Percentiles rank a stretch among this genome's conserved stretches.
Evolutionary conservation across 2,888 invertebrate genomes (phyloP).

Genomic region (Eupithecia exiguata): DNA sequence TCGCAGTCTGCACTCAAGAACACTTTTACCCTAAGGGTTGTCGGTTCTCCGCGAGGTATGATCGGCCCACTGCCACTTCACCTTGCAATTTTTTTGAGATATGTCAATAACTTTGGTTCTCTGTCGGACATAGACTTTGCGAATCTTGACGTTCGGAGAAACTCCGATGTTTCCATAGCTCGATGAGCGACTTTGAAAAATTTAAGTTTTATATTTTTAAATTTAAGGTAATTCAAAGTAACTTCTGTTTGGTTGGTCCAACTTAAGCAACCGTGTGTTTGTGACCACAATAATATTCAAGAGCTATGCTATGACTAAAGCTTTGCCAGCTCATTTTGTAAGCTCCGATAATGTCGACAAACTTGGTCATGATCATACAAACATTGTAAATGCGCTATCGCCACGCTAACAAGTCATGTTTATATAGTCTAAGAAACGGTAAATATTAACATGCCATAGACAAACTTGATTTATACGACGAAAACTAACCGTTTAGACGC

Average conservation of each 20-base stretch:
- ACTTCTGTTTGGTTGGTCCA: neutral
- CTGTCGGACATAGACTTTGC: too few relatives aligned
- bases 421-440: conserved; percentile 7
- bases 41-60: too few relatives aligned
- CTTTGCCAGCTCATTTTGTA: conserved; percentile 29
- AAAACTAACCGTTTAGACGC: neutral
- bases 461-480: neutral
- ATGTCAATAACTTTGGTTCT: too few relatives aligned
- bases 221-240: neutral
- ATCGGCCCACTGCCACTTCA: too few relatives aligned
- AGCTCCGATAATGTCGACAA: conserved; percentile 25
- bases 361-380: conserved; percentile 21
- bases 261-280: neutral
- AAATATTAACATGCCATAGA: conserved; percentile 8
- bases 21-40: too few relatives aligned
- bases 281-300: conserved; percentile 21
- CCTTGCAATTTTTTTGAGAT: too few relatives aligned
- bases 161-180: too few relatives aligned
- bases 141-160: too few relatives aligned
- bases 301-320: conserved; percentile 35
- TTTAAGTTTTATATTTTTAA: too few relatives aligned
- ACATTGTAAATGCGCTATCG: conserved; percentile 17
- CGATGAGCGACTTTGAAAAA: too few relatives aligned
- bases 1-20: too few relatives aligned
- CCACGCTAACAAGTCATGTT: conserved; percentile 8